phyloP scores from a whole-genome alignment of 2,113 vertebrate species.

The Otocyon megalotis region DNA sequence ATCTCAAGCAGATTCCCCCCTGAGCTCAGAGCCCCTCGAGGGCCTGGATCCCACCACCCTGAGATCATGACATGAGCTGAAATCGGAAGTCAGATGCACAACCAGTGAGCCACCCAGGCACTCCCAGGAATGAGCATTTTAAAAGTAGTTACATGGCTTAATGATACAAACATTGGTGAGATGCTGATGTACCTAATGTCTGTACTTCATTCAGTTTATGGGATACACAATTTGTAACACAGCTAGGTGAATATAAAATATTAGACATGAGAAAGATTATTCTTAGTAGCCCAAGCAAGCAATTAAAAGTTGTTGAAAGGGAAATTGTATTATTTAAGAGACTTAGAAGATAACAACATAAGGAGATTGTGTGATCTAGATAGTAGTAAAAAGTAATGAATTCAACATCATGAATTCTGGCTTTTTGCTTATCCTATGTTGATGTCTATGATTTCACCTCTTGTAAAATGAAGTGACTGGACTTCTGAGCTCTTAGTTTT shows the following conservation, averaged over 20 bases:
- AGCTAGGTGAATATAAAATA: background rate
- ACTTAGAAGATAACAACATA: background rate
- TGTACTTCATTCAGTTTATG: background rate
- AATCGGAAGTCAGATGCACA: background rate
- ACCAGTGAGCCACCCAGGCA: background rate
- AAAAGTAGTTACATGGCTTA: background rate
- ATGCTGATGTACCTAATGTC: background rate
- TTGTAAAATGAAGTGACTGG: background rate
- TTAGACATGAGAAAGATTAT: background rate
- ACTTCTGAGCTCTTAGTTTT: background rate
- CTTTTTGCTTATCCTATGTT: background rate
- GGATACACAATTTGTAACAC: background rate
- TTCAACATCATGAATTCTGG: background rate
- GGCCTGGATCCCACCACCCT: background rate
- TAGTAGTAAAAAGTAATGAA: background rate
- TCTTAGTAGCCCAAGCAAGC: background rate
- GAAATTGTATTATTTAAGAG: background rate
- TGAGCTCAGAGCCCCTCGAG: background rate
- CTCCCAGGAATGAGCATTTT: background rate
- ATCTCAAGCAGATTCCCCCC: background rate
- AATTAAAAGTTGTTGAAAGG: constrained; percentile 43
- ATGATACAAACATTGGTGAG: background rate
- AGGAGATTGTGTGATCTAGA: background rate
- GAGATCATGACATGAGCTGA: background rate
- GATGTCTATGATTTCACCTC: background rate